Base-by-base conservation (phyloP, 2,113 vertebrate species). In the Himantopus leucocephalus region DNA sequence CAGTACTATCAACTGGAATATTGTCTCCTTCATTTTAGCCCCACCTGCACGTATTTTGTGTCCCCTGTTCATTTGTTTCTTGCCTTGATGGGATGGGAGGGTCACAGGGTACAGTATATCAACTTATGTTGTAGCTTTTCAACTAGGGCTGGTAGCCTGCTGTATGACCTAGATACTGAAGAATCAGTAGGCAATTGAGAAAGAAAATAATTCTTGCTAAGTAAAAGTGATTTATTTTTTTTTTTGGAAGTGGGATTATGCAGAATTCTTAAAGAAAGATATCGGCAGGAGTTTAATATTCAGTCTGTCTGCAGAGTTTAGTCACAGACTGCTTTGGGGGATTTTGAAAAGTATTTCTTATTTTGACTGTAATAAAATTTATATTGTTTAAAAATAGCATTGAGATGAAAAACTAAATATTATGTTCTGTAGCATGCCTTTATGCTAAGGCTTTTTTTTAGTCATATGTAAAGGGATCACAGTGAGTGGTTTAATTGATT, bases 1-100 rank as follows among this genome's bases (percentile, higher is more conserved):
- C 0, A 2, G 27, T 64, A 18, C 19, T 35, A 16, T n/a, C 12
- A 60, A 14, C 24, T 1, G 2, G 37, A 71, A 24, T 32, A 9
- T 21, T 70, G 7, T 39, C 45, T 72, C 35, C 32, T 75, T 79
- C 24, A 6, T 56, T 73, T 62, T 81, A 60, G 56, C 35, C 19
- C 14, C 19, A 62, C 23, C 41, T 77, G 43, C 17, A 7, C n/a
- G 48, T 59, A 5, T 80, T 81, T 67, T 80, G 43, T 62, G 48
- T 55, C 41, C 6, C 6, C 53, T 77, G 32, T 55, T 84, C 32
- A 37, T 75, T 34, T 60, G 22, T 48, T 79, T 53, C 39, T 88
- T 73, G 41, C 10, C 6, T 73, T n/a, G 26, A 9, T 45, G 29
- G 47, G 34, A 18, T 6, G 41, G 63, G 39, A 55, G 45, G 45